Evolutionary conservation across 35 echinoderm and acorn worm genomes (phyloP).

Genomic region (Lytechinus pictus): DNA sequence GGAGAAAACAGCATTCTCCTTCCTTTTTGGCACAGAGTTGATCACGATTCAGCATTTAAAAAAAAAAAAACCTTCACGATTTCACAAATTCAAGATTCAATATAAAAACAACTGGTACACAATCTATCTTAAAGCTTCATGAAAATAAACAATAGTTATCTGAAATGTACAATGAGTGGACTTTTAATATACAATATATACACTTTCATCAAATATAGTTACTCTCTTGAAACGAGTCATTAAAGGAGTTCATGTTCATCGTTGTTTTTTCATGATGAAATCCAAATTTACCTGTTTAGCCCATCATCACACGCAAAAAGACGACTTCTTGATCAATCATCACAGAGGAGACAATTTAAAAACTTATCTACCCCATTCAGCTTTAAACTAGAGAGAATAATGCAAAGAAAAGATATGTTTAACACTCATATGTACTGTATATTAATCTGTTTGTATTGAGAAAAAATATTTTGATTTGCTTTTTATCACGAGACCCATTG

Average conservation of each 20-base stretch:
- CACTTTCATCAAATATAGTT: not conserved
- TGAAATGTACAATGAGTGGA: not conserved
- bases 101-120: not conserved
- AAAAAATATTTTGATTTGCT: too few relatives aligned
- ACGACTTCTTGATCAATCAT: too few relatives aligned
- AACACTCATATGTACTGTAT: too few relatives aligned
- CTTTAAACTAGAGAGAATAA: too few relatives aligned
- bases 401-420: too few relatives aligned
- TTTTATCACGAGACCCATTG: too few relatives aligned
- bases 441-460: too few relatives aligned
- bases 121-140: not conserved
- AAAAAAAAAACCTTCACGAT: not conserved
- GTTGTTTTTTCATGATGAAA: not conserved
- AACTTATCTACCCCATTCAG: too few relatives aligned
- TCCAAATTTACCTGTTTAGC: not conserved
- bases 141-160: not conserved
- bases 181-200: not conserved
- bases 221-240: not conserved
- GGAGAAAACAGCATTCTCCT: not conserved
- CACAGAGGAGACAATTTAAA: too few relatives aligned
- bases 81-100: not conserved
- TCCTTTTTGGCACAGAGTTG: not conserved
- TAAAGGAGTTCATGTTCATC: not conserved
- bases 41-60: not conserved
- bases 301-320: too few relatives aligned